Conservation (phyloP, 1,140 invertebrate species). For the Brachystomella parvula region DNA sequence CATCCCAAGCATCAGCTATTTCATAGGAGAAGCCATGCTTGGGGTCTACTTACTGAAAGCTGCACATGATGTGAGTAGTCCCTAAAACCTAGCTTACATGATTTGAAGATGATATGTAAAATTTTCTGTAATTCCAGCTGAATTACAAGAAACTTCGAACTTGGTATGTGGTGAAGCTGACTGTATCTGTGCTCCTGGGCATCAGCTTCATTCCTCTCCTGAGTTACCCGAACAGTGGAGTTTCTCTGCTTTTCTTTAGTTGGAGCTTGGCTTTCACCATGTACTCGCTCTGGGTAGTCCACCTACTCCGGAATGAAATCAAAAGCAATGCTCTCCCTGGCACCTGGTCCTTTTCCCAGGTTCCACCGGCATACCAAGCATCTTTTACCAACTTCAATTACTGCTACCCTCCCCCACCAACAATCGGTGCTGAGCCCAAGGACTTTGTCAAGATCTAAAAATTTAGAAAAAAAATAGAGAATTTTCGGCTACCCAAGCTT, state of each 20-base stretch:
- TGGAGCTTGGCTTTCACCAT: slow-evolving; percentile 15
- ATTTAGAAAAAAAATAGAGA: too few relatives aligned
- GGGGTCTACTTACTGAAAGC: slow-evolving; percentile 14
- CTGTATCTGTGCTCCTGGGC: slow-evolving; percentile 18
- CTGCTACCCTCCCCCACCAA: neutral
- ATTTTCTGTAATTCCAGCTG: slow-evolving; percentile 19
- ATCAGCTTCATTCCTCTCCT: slow-evolving; percentile 21
- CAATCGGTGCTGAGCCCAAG: neutral
- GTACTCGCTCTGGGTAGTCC: slow-evolving; percentile 26
- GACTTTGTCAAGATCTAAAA: neutral
- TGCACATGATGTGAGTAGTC: neutral
- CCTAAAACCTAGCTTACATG: too few relatives aligned
- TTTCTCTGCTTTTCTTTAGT: slow-evolving; percentile 11
- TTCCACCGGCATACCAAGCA: neutral
- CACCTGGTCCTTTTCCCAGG: neutral
- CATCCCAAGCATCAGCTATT: slow-evolving; percentile 19
- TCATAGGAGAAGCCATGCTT: slow-evolving; percentile 26
- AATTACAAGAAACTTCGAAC: slow-evolving; percentile 25
- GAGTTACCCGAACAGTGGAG: slow-evolving; percentile 22
- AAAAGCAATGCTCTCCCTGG: slow-evolving; percentile 11
- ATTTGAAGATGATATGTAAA: too few relatives aligned
- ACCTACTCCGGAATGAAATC: slow-evolving; percentile 25
- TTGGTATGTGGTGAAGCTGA: slow-evolving; percentile 29
- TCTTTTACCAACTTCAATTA: neutral
- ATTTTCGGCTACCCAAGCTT: too few relatives aligned